Base-by-base conservation (phyloP, 2,888 invertebrate species). In the Dascillus cervinus region DNA sequence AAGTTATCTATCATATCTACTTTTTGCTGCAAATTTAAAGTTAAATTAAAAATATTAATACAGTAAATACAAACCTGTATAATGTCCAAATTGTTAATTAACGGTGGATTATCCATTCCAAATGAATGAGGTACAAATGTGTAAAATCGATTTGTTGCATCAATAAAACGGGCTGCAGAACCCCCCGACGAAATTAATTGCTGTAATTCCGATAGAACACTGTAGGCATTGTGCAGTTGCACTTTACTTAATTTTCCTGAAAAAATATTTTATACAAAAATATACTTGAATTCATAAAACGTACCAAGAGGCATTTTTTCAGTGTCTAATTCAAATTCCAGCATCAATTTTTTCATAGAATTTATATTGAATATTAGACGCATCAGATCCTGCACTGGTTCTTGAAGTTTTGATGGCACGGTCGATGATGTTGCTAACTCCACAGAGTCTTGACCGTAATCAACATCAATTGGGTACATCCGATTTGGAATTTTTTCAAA, bases 81-180 rank as follows among this genome's bases (percentile, higher is more conserved):
- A 26, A 81, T 68, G 26, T 87, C 85, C 3, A 70, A 56, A 11
- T 79, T 79, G 47, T 90, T 77, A 27, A 98, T 70, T 21, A 92
- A 56, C 2, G 89, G 89, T 0, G 92, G 87, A 46, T 78, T 79
- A 9, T 79, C 71, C 20, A 87, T 64, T 1, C 97, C 97, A 61
- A 95, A 96, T 52, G 84, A 83, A 60, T 98, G 98, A 0, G 98
- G 98, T 39, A 98, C 84, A 26, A 94, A 67, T 0, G 96, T 94
- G 62, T 91, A 98, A 67, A 98, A 98, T 43, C 76, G 73, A 65
- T 97, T 98, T 1, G 92, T 85, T 1, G 83, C 84, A 59, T 91
- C 94, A 21, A 91, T 72, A 33, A 92, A 73, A 43, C 71, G 67
- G 1, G 65, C 51, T 29, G 62, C 67, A 2, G 61, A 54, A 3